Evolutionary conservation across 2,888 invertebrate species (phyloP).

Genomic region (Cephus sareptanus): DNA sequence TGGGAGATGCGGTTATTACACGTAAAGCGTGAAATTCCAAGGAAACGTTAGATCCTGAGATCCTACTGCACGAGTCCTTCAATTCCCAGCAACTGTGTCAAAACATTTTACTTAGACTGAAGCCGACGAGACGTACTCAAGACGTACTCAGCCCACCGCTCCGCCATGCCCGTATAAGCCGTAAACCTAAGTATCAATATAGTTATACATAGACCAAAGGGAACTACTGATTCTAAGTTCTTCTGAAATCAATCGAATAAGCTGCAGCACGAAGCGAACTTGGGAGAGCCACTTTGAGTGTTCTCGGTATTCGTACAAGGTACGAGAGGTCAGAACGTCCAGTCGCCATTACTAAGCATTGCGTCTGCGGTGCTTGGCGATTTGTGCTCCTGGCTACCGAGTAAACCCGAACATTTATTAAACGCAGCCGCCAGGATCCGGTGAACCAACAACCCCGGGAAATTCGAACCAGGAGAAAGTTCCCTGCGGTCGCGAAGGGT

Average conservation of each 20-base stretch:
- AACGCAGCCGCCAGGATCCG: constrained; percentile 31
- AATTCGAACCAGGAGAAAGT: no score
- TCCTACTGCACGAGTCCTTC: constrained; percentile 50
- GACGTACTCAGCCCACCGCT: constrained; percentile 31
- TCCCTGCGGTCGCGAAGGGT: no score
- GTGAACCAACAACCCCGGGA: not conserved
- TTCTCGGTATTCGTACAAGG: no score
- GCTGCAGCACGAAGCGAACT: no score
- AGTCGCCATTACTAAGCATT: constrained; percentile 61
- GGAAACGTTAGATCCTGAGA: constrained; percentile 43
- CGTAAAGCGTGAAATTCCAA: constrained; percentile 57
- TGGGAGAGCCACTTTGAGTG: no score
- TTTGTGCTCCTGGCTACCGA: constrained; percentile 56
- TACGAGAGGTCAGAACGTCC: not conserved
- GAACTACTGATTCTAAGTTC: no score
- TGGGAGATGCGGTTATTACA: constrained; percentile 5
- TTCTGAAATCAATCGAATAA: no score
- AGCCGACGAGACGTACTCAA: constrained; percentile 44
- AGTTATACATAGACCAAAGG: no score
- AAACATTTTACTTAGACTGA: constrained; percentile 39
- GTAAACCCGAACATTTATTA: constrained; percentile 55
- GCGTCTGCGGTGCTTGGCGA: constrained; percentile 60
- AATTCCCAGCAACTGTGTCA: constrained; percentile 27
- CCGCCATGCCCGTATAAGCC: constrained; percentile 23
- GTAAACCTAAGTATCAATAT: no score